These are phyloP conservation scores for Busseola fusca DNA, from an alignment of 2,888 invertebrate genomes.

Conservation along the genomic window DNA sequence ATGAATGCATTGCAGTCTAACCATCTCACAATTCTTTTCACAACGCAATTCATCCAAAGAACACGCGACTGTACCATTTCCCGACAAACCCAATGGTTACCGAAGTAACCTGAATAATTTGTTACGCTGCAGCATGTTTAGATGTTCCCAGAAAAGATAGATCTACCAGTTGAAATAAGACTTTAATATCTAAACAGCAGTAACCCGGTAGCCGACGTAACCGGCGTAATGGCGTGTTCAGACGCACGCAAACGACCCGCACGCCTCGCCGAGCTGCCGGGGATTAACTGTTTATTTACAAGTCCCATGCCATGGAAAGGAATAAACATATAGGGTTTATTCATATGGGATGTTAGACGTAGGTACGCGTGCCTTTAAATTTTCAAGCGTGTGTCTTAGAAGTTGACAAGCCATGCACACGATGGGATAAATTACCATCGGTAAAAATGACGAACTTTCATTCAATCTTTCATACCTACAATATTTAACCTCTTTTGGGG, in stretches of 20 bases:
- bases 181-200: slow-evolving; percentile 58
- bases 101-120: slow-evolving; percentile 26
- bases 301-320: slow-evolving; percentile 30
- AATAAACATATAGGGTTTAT: slow-evolving; percentile 36
- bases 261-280: slow-evolving; percentile 26
- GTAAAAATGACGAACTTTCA: neutral
- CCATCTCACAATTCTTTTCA: neutral
- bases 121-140: slow-evolving; percentile 5
- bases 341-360: slow-evolving; percentile 4
- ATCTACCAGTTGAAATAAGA: slow-evolving; percentile 50
- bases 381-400: slow-evolving; percentile 8
- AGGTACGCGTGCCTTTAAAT: slow-evolving; percentile 17
- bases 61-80: neutral
- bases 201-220: slow-evolving; percentile 19
- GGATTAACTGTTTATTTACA: slow-evolving; percentile 61
- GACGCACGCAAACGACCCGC: slow-evolving; percentile 35
- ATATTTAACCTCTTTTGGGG: neutral
- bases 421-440: neutral
- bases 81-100: neutral
- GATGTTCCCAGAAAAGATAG: slow-evolving; percentile 24
- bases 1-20: neutral
- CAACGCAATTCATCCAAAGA: neutral
- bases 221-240: slow-evolving; percentile 51
- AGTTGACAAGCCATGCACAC: neutral
- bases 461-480: neutral